Percentiles rank a stretch among this genome's conserved stretches.
Evolutionary conservation across 2,113 vertebrate species (phyloP).

Genomic region (Camarhynchus parvulus): DNA sequence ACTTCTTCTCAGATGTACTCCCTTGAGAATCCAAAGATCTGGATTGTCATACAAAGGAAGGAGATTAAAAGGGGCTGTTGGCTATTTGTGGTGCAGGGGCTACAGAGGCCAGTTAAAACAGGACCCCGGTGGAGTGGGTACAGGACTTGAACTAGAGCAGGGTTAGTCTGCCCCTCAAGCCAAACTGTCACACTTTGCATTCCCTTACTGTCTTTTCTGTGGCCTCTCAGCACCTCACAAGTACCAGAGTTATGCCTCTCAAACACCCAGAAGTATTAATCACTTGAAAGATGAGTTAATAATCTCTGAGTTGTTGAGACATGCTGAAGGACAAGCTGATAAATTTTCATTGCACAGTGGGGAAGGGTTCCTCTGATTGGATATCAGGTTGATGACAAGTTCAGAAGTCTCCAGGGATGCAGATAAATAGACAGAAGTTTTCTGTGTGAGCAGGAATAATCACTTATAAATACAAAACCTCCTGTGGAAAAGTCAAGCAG

Average conservation of each 20-base stretch:
- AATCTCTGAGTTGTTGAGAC: conserved; percentile 58
- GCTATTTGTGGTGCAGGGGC: neutral
- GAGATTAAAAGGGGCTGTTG: neutral
- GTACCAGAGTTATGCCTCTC: conserved; percentile 9
- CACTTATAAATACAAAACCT: conserved; percentile 24
- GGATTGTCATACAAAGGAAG: neutral
- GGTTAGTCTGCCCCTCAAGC: neutral
- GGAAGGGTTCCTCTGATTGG: conserved; percentile 44
- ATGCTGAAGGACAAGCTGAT: conserved; percentile 50
- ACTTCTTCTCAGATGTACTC: conserved; percentile 45
- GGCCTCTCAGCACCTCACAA: conserved; percentile 12
- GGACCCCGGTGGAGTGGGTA: neutral
- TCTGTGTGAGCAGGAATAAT: neutral
- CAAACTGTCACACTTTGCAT: neutral
- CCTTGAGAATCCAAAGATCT: neutral
- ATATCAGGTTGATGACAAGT: conserved; percentile 42
- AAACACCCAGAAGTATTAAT: conserved; percentile 43
- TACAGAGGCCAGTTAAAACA: neutral
- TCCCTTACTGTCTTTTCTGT: neutral
- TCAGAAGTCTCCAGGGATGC: conserved; percentile 38
- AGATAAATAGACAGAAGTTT: conserved; percentile 32
- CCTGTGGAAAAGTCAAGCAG: conserved; percentile 38
- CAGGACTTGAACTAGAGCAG: neutral
- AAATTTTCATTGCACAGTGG: conserved; percentile 59
- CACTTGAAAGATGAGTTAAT: conserved; percentile 62